Conservation (phyloP, 2,113 vertebrate species). For the Rhabdornis inornatus region DNA sequence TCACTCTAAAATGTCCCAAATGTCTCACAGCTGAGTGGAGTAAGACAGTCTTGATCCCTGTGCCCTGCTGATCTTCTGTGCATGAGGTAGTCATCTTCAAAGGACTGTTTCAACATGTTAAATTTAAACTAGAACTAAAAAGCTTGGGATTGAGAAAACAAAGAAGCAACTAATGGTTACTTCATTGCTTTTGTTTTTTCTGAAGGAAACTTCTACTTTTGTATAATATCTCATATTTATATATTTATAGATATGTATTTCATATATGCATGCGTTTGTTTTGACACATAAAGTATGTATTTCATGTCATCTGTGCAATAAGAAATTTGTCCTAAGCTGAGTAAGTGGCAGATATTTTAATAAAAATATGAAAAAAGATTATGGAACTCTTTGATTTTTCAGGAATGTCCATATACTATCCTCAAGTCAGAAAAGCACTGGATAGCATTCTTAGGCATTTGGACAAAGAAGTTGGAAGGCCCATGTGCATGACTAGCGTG, state of each 20-base stretch:
- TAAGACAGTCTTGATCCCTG: neutral
- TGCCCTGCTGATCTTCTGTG: neutral
- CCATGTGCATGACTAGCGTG: constrained; percentile 98
- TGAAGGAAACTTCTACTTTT: neutral
- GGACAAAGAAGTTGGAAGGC: constrained; percentile 98
- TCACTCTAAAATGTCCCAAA: neutral
- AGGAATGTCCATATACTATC: constrained; percentile 99
- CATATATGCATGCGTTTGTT: neutral
- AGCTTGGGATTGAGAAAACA: neutral
- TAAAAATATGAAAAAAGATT: neutral
- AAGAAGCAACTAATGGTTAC: neutral
- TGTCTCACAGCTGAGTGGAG: neutral
- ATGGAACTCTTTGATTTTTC: neutral
- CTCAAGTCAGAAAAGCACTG: constrained; percentile 94
- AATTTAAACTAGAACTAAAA: neutral
- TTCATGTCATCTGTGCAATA: neutral
- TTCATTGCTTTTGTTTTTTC: neutral
- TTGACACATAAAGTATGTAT: neutral
- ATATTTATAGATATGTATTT: neutral
- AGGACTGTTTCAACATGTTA: neutral
- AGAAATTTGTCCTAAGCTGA: neutral
- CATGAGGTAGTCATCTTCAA: neutral
- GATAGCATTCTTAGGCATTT: constrained; percentile 96
- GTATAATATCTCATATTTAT: neutral
- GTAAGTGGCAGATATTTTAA: neutral